Evolutionary conservation across 2,113 vertebrate species (phyloP).

Genomic region (Polypterus senegalus): DNA sequence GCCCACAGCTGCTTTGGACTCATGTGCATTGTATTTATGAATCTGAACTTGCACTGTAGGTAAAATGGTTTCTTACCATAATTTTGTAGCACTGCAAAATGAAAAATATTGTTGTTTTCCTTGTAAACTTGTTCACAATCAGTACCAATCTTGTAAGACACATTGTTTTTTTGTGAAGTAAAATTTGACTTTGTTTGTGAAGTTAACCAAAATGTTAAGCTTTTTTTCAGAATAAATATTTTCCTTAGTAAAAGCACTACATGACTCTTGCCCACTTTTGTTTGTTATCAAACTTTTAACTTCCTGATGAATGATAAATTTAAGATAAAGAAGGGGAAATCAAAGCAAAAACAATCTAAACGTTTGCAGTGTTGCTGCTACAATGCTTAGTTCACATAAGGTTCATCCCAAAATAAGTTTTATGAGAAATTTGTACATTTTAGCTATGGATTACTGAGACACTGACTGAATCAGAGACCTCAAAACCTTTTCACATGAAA

Average conservation of each 20-base stretch:
- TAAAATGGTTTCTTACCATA: too few relatives aligned
- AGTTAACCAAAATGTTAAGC: constrained; percentile 9
- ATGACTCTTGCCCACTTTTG: constrained; percentile 1
- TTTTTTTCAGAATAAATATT: constrained; percentile 26
- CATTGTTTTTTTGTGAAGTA: constrained; percentile 9
- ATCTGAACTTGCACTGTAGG: not conserved
- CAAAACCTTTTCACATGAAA: too few relatives aligned
- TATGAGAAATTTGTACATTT: too few relatives aligned
- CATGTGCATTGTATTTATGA: not conserved
- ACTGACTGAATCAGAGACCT: too few relatives aligned
- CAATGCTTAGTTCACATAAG: too few relatives aligned
- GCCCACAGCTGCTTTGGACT: not conserved
- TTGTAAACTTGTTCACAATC: not conserved
- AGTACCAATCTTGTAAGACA: not conserved
- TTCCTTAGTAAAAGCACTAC: constrained; percentile 28
- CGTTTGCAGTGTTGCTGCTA: too few relatives aligned
- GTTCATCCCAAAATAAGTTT: too few relatives aligned
- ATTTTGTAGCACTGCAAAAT: not conserved
- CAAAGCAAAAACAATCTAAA: too few relatives aligned
- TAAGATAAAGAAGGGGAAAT: too few relatives aligned
- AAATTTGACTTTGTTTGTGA: constrained; percentile 11
- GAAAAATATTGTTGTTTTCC: not conserved
- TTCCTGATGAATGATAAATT: too few relatives aligned
- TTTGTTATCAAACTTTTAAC: not conserved
- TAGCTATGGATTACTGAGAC: too few relatives aligned